Evolutionary conservation across 1,140 invertebrate genomes (phyloP).

Genomic region (Magallana angulata): DNA sequence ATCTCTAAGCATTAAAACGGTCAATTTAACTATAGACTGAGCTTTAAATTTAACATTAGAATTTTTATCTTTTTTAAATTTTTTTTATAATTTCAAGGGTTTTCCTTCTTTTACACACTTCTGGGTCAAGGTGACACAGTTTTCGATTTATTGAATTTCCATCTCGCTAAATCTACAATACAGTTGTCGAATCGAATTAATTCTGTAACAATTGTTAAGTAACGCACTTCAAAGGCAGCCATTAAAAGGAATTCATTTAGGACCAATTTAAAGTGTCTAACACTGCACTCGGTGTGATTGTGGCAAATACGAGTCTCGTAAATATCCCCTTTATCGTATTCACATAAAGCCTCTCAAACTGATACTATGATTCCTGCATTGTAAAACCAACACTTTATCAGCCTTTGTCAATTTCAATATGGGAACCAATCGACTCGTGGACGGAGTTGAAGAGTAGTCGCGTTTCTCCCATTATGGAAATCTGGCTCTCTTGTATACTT

Average conservation of each 20-base stretch:
- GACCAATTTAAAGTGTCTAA: constrained; percentile 31
- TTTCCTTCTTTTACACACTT: background rate
- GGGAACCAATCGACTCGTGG: background rate
- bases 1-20: too few species aligned
- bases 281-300: constrained; percentile 21
- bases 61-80: too few species aligned
- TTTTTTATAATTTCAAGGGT: too few species aligned
- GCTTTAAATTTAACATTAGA: too few species aligned
- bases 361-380: constrained; percentile 24
- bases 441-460: background rate
- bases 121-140: background rate
- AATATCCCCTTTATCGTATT: constrained; percentile 4
- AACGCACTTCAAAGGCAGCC: constrained; percentile 17
- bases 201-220: constrained; percentile 35
- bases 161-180: constrained; percentile 11
- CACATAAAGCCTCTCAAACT: constrained; percentile 19
- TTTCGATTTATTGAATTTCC: constrained; percentile 23
- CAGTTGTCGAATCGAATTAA: constrained; percentile 23
- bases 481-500: background rate
- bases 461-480: background rate
- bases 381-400: background rate
- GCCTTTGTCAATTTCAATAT: constrained; percentile 7
- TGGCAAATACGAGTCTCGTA: background rate
- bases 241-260: constrained; percentile 36
- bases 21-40: too few species aligned